Evolutionary conservation across 2,797 vertebrate genomes (phyloP), one percentile per base, ranked within the genome.

Genomic region (Rhincodon typus): DNA sequence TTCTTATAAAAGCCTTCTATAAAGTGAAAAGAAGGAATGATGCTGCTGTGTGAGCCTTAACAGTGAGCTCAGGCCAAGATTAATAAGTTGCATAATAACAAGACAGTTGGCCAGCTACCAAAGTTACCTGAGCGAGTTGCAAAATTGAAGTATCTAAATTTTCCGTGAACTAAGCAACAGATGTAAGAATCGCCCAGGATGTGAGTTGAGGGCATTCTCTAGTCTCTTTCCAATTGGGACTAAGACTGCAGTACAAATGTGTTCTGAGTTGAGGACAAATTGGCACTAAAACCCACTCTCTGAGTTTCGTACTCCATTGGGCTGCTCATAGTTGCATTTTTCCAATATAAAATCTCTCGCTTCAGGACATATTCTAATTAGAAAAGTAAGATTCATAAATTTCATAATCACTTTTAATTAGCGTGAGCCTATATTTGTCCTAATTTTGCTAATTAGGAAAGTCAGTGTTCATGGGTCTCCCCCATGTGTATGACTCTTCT

Each of bases 361-460:
- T 94, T 94, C 38, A 69, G 93, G 93, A 94, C 70, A 69, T 74
- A 72, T n/a, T 95, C 94, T 95, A 95, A 95, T 95, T 95, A 93
- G 66, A 93, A 93, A 93, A 93, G 66, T 67, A 38, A 69, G 94
- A 95, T 95, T 77, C 94, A 95, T 74, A 95, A 95, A 95, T 95
- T 95, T 74, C 70, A 77, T 95, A 95, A 95, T 74, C 70, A 74
- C 67, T 50, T 74, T 77, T 95, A 95, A 95, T 95, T 95, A 77
- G 70, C 30, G 13, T 53, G 50, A 74, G 94, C 46, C 94, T 77
- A 19, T 30, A 77, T 95, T 95, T 95, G 94, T 72, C 94, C 94
- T 95, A 72, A 95, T 77, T 93, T 95, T 34, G 70, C 94, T 74
- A 77, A 95, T 95, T 95, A 95, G 94, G 94, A 74, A 77, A 74